phyloP scores from a whole-genome alignment of 2,888 invertebrate species.

The Lepas anatifera region DNA sequence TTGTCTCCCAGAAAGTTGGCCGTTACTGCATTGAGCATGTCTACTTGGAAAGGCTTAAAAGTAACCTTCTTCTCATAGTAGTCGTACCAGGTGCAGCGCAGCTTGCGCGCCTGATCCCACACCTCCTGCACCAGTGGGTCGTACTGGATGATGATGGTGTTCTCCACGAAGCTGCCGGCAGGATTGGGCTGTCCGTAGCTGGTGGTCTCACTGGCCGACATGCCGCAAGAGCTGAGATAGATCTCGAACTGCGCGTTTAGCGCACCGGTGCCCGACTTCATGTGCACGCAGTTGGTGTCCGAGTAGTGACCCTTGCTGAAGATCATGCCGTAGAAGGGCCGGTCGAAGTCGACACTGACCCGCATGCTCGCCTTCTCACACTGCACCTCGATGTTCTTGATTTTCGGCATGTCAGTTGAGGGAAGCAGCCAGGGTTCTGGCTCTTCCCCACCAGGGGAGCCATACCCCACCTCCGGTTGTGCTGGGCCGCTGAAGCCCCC shows the following conservation, averaged over 20 bases:
- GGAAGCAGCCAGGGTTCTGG: constrained; percentile 77
- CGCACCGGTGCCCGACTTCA: constrained; percentile 81
- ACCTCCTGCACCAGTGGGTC: constrained; percentile 62
- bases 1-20: constrained; percentile 93
- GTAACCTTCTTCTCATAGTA: constrained; percentile 91
- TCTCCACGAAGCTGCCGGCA: constrained; percentile 85
- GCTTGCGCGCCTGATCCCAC: constrained; percentile 86
- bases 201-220: constrained; percentile 70
- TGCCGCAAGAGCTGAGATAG: constrained; percentile 82
- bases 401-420: constrained; percentile 79
- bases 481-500: neutral
- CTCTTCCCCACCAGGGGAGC: neutral
- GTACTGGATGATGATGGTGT: constrained; percentile 80
- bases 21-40: constrained; percentile 87
- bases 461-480: no score
- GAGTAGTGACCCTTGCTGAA: constrained; percentile 61
- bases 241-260: constrained; percentile 87
- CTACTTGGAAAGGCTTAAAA: constrained; percentile 87
- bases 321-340: constrained; percentile 91
- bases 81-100: constrained; percentile 91
- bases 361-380: constrained; percentile 93
- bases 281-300: constrained; percentile 78
- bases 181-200: constrained; percentile 73
- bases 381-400: constrained; percentile 76
- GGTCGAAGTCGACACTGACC: constrained; percentile 86